Conservation (phyloP, 2,113 vertebrate species). For the Sinocyclocheilus anshuiensis region DNA sequence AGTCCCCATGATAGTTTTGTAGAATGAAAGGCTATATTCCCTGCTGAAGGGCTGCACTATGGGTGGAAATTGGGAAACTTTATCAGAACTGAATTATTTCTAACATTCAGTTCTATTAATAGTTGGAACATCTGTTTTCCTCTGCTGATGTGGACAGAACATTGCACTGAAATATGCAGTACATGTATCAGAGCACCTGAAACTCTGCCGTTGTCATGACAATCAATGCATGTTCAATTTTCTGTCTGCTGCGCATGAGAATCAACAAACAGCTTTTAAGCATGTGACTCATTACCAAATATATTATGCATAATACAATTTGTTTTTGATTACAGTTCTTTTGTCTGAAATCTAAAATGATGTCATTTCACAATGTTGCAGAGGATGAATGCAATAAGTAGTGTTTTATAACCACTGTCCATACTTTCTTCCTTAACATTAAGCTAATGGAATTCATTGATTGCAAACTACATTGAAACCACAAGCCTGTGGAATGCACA, state of each 20-base stretch:
- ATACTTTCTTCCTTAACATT: not conserved
- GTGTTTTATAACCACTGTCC: not conserved
- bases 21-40: not conserved
- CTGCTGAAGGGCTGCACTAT: not conserved
- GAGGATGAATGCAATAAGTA: not conserved
- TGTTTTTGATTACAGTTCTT: not conserved
- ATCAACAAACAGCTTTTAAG: conserved; percentile 8
- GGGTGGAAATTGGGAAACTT: not conserved
- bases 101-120: not conserved
- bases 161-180: not conserved
- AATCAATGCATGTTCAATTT: not conserved
- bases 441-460: not conserved
- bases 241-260: not conserved
- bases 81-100: not conserved
- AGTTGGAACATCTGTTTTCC: not conserved
- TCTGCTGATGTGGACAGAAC: not conserved
- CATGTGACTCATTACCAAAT: not conserved
- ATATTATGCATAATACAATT: not conserved
- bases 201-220: conserved; percentile 18
- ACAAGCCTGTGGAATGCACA: not conserved
- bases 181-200: conserved; percentile 4
- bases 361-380: not conserved
- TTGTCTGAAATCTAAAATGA: not conserved
- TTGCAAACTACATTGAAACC: not conserved
- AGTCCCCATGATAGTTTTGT: not conserved